phyloP scores from a whole-genome alignment of 1,140 invertebrate genomes.

The Steinernema khuongi region DNA sequence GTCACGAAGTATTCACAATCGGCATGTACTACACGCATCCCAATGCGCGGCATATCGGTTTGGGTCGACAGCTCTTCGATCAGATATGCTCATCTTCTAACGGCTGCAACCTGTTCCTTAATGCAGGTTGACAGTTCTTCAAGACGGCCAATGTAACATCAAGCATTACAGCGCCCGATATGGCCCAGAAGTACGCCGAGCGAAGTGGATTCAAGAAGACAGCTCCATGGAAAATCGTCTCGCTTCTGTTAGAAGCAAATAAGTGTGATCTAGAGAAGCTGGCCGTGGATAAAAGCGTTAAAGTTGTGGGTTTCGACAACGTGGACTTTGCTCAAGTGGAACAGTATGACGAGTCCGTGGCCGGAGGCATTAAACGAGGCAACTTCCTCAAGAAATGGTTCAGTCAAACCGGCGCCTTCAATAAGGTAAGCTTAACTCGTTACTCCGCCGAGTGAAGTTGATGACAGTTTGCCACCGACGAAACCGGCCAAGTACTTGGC shows the following conservation, averaged over 20 bases:
- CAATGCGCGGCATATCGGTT: not conserved
- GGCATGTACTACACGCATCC: not conserved
- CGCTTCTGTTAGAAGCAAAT: not conserved
- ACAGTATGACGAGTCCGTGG: not conserved
- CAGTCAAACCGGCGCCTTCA: not conserved
- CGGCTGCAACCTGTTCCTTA: not conserved
- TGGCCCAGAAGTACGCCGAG: not conserved
- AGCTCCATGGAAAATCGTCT: not conserved
- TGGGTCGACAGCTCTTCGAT: not conserved
- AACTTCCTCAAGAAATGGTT: not conserved
- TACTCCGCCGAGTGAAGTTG: not conserved
- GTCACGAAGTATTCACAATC: not conserved
- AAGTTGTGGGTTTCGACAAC: not conserved
- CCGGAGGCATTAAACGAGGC: not conserved
- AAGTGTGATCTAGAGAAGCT: not conserved
- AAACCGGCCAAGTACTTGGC: not conserved
- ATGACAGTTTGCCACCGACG: not conserved
- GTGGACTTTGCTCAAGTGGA: not conserved
- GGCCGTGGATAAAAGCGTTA: not conserved
- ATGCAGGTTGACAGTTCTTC: not conserved
- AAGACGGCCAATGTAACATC: not conserved
- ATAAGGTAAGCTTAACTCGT: not conserved
- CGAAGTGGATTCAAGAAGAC: not conserved
- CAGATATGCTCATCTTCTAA: not conserved
- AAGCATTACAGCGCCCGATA: not conserved